Evolutionary conservation across 1,140 invertebrate species (phyloP).

Genomic region (Ostrea denselamellosa): DNA sequence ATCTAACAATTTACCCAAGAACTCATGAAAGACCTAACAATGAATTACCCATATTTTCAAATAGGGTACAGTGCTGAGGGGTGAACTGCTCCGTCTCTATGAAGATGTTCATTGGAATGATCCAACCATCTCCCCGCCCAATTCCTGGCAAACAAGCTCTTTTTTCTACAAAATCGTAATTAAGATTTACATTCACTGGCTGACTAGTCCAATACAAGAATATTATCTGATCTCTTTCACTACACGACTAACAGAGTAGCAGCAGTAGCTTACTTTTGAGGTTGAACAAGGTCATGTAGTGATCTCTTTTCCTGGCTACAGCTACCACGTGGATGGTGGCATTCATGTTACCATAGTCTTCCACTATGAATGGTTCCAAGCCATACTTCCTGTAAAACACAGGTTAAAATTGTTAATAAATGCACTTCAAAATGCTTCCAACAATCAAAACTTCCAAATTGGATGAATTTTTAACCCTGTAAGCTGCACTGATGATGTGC

Average conservation of each 20-base stretch:
- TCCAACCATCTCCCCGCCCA: constrained; percentile 95
- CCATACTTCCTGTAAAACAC: constrained; percentile 69
- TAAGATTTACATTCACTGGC: background rate
- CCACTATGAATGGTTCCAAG: constrained; percentile 77
- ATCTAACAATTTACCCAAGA: too few species aligned
- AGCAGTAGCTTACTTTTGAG: constrained; percentile 73
- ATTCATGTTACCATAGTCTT: constrained; percentile 78
- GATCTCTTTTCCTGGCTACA: constrained; percentile 74
- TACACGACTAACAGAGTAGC: background rate
- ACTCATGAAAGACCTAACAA: too few species aligned
- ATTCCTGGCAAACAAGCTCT: constrained; percentile 94
- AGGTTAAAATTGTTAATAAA: background rate
- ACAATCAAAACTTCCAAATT: too few species aligned
- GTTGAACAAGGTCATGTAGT: constrained; percentile 76
- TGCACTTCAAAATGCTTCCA: background rate
- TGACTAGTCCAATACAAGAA: too few species aligned
- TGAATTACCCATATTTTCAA: constrained; percentile 73
- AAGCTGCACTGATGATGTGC: too few species aligned
- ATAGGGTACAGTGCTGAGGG: constrained; percentile 89
- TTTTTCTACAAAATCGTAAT: constrained; percentile 65
- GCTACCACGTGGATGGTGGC: constrained; percentile 77
- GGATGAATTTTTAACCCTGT: too few species aligned
- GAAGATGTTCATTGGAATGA: constrained; percentile 94
- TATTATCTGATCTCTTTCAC: background rate
- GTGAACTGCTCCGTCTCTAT: constrained; percentile 96